Evolutionary conservation across 1,140 invertebrate genomes (phyloP).

Genomic region (Cotesia typhae): DNA sequence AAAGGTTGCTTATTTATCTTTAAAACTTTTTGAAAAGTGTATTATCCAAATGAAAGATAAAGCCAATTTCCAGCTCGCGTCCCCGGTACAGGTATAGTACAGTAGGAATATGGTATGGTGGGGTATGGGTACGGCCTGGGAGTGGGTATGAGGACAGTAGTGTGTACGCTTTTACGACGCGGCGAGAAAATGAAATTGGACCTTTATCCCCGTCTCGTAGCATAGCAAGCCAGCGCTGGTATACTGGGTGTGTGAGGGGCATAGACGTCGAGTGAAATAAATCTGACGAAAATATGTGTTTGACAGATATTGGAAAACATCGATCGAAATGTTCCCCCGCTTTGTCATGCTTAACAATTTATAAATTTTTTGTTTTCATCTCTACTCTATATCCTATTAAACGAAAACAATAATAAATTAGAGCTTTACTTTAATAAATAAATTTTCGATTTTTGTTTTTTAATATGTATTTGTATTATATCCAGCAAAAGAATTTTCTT

Average conservation of each 20-base stretch:
- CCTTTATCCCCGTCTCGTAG: conserved; percentile 38
- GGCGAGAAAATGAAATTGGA: conserved; percentile 55
- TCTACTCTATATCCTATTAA: not conserved
- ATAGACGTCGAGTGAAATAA: conserved; percentile 49
- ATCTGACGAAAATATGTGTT: conserved; percentile 61
- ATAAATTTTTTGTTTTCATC: conserved; percentile 33
- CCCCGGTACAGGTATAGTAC: not conserved
- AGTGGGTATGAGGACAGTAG: not conserved
- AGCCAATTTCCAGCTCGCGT: conserved; percentile 28
- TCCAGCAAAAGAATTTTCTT: no score
- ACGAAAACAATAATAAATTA: no score
- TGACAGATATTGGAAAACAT: conserved; percentile 58
- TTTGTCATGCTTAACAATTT: conserved; percentile 30
- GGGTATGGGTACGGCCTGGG: not conserved
- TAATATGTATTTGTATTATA: no score
- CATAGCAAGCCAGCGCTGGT: not conserved
- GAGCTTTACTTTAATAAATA: no score
- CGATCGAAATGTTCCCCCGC: conserved; percentile 38
- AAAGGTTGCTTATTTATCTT: conserved; percentile 18
- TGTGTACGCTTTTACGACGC: conserved; percentile 36
- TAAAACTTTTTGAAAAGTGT: conserved; percentile 35
- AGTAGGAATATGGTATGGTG: no score
- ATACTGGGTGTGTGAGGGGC: conserved; percentile 20
- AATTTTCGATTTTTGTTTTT: no score
- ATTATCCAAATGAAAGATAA: conserved; percentile 40